These are phyloP conservation scores for Plutella xylostella DNA, from an alignment of 2,888 invertebrate species.

Conservation along the genomic window DNA sequence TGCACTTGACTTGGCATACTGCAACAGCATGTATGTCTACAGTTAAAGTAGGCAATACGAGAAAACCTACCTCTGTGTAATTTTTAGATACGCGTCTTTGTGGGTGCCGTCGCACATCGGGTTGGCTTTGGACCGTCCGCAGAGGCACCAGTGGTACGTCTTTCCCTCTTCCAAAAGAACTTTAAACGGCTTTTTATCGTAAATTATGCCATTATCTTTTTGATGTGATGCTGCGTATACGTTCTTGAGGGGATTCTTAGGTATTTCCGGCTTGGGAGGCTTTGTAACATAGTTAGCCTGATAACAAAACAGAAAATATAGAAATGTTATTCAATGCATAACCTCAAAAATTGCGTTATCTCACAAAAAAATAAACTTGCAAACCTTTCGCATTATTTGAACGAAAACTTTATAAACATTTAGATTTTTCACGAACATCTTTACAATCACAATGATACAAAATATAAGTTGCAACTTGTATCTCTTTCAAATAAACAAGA, in stretches of 20 bases:
- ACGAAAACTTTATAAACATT: too few species aligned
- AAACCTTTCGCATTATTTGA: too few species aligned
- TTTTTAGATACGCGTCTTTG: constrained; percentile 78
- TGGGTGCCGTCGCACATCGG: constrained; percentile 97
- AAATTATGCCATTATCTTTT: constrained; percentile 78
- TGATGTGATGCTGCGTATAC: constrained; percentile 74
- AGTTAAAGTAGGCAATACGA: too few species aligned
- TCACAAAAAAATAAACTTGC: too few species aligned
- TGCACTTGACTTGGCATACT: too few species aligned
- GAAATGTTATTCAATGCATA: background rate
- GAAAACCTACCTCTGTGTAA: constrained; percentile 76
- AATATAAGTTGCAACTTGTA: too few species aligned
- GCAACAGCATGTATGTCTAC: too few species aligned
- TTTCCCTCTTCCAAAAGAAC: constrained; percentile 79
- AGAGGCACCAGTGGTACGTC: constrained; percentile 92
- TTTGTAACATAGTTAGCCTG: constrained; percentile 47
- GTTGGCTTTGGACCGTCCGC: constrained; percentile 92
- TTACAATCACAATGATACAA: too few species aligned
- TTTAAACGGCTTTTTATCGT: constrained; percentile 92
- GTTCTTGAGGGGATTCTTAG: constrained; percentile 73
- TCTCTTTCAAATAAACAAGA: too few species aligned
- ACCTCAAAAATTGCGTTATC: too few species aligned
- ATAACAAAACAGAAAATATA: constrained; percentile 6
- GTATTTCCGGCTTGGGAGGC: constrained; percentile 67
- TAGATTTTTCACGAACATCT: too few species aligned